A percentile compares a stretch with the other conserved stretches of the same genome.
These are phyloP conservation scores for Chiloscyllium plagiosum DNA, from an alignment of 2,113 vertebrate genomes.

Conservation along the genomic window DNA sequence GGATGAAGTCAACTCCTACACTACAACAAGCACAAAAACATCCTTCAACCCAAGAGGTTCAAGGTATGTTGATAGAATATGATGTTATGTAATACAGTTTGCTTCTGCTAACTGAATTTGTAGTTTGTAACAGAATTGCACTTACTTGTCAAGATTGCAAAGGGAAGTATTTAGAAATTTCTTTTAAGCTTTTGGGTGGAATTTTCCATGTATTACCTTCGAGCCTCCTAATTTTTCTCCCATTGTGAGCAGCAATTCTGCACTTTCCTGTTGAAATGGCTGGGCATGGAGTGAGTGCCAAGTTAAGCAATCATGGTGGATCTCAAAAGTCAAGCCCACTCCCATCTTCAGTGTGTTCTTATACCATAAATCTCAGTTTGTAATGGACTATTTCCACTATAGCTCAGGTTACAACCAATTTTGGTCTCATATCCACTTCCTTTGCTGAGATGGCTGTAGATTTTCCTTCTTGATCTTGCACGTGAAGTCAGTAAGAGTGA, in stretches of 20 bases:
- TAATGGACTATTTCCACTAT: neutral
- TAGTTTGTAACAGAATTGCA: neutral
- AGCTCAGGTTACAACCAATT: neutral
- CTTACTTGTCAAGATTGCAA: neutral
- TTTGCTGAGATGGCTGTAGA: neutral
- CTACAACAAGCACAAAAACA: slow-evolving; percentile 29
- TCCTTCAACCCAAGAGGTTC: neutral
- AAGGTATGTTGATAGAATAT: neutral
- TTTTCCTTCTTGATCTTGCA: neutral
- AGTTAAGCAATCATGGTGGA: neutral
- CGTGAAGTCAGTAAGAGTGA: neutral
- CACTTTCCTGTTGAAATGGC: neutral
- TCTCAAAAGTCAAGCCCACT: neutral
- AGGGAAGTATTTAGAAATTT: neutral
- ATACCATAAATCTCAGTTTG: neutral
- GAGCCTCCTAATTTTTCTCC: neutral
- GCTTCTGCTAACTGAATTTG: neutral
- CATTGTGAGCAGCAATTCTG: neutral
- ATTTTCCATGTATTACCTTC: neutral
- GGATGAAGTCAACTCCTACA: too few species aligned
- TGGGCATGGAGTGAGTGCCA: neutral
- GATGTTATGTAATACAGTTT: neutral
- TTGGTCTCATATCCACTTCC: too few species aligned
- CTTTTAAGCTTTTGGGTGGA: neutral
- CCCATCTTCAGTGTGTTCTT: too few species aligned